Percentiles rank a stretch among this genome's conserved stretches.
Evolutionary conservation across 2,797 vertebrate species (phyloP).

Genomic region (Arremon brunneinucha): DNA sequence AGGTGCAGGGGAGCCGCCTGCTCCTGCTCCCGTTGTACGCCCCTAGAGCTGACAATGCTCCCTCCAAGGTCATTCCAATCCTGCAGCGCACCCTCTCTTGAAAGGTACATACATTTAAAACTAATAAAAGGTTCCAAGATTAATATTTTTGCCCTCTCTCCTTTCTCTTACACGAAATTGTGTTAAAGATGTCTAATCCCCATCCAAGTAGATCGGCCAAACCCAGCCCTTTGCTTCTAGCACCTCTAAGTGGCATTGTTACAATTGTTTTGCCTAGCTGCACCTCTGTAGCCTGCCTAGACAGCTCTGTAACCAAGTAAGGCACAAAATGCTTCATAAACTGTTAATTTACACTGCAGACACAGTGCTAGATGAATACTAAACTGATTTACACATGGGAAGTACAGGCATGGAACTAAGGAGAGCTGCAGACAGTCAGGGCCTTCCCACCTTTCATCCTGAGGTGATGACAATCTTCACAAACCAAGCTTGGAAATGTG

Average conservation of each 20-base stretch:
- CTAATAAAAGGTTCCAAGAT: background rate
- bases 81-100: background rate
- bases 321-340: background rate
- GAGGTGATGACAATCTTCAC: background rate
- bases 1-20: background rate
- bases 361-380: background rate
- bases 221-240: background rate
- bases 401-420: background rate
- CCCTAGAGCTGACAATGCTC: rapidly evolving
- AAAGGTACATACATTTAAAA: background rate
- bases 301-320: background rate
- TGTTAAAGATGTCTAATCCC: background rate
- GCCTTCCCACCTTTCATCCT: background rate
- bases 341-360: background rate
- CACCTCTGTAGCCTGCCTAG: background rate
- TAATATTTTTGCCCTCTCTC: background rate
- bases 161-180: background rate
- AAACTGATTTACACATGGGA: background rate
- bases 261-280: background rate
- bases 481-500: too few relatives aligned
- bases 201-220: background rate
- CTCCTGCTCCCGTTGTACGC: rapidly evolving
- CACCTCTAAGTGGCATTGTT: background rate
- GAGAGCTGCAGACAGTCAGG: background rate
- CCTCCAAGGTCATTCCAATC: background rate